phyloP scores from a whole-genome alignment of 2,113 vertebrate species.

The Noturus placidus region DNA sequence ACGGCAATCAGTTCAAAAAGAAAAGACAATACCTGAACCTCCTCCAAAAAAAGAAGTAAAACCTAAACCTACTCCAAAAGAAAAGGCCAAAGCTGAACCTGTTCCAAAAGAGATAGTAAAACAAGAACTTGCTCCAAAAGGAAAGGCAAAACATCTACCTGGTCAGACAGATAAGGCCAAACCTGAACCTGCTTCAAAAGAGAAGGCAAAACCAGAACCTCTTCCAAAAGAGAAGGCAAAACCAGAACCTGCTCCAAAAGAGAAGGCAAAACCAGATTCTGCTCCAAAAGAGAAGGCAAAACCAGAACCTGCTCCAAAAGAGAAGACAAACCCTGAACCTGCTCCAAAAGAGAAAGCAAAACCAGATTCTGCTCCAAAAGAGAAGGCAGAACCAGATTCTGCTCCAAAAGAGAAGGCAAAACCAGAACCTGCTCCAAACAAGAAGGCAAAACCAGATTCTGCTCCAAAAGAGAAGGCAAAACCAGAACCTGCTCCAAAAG shows the following conservation, averaged over 20 bases:
- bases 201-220: background rate
- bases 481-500: constrained; percentile 17
- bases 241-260: background rate
- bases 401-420: background rate
- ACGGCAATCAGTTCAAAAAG: background rate
- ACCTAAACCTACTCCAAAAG: background rate
- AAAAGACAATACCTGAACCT: background rate
- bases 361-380: constrained; percentile 51
- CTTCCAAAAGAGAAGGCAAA: background rate
- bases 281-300: constrained; percentile 14
- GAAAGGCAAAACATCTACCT: background rate
- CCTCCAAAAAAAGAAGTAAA: constrained; percentile 29
- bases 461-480: constrained; percentile 15
- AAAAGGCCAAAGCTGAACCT: constrained; percentile 11
- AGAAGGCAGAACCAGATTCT: constrained; percentile 21
- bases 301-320: background rate
- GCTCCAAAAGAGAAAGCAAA: constrained; percentile 28
- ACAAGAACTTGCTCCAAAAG: background rate
- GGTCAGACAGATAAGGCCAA: too few relatives aligned
- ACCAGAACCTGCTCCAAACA: background rate
- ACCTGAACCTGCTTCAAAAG: background rate
- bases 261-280: constrained; percentile 1
- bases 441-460: constrained; percentile 14
- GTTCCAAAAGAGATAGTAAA: background rate
- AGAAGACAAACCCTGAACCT: constrained; percentile 53